Percentiles rank a stretch among this genome's conserved stretches.
These are phyloP conservation scores for Paguma larvata DNA, from an alignment of 2,797 vertebrate species.

Conservation along the genomic window DNA sequence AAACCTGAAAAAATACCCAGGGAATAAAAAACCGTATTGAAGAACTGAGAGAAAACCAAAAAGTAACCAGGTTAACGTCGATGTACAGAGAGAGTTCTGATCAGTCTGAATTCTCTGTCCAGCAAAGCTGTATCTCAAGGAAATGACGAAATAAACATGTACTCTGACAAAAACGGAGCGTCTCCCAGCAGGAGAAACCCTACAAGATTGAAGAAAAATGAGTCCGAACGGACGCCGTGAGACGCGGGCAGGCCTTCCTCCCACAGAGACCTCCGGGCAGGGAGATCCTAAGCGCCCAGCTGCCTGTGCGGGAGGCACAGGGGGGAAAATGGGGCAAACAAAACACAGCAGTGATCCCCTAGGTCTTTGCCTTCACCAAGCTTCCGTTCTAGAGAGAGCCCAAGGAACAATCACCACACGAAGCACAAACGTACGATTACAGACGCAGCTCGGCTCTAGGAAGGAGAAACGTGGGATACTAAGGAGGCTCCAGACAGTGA, in stretches of 20 bases:
- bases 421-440: background rate
- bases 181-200: background rate
- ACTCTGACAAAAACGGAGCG: background rate
- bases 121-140: background rate
- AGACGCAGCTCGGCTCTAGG: rapidly evolving
- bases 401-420: background rate
- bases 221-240: background rate
- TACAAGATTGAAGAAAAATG: rapidly evolving
- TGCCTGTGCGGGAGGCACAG: rapidly evolving
- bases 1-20: background rate
- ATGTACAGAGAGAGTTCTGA: background rate
- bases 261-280: background rate
- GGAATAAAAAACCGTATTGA: background rate
- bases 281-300: rapidly evolving
- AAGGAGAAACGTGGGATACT: rapidly evolving
- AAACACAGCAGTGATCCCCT: background rate
- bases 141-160: background rate
- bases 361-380: background rate
- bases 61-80: no score
- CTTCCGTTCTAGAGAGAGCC: background rate
- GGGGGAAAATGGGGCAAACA: rapidly evolving
- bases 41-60: background rate
- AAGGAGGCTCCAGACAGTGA: rapidly evolving
- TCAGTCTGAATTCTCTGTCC: background rate
- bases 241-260: background rate